phyloP scores from a whole-genome alignment of 2,113 vertebrate genomes.

The Chrysochloris asiatica region DNA sequence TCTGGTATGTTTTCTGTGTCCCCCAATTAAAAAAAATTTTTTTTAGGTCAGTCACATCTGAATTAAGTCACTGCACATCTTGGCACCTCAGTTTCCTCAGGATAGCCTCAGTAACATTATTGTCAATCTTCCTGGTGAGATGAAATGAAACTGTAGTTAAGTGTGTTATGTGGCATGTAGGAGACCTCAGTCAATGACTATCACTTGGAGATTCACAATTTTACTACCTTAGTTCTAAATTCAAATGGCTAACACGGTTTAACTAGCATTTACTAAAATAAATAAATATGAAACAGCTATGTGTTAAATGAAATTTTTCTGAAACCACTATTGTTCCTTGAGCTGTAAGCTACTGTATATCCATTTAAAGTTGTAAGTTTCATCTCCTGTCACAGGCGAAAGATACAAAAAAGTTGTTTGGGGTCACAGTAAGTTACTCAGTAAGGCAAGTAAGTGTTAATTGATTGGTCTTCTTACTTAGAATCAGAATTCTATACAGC shows the following conservation, averaged over 20 bases:
- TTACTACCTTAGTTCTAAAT: background rate
- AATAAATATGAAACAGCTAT: background rate
- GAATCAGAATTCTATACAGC: constrained; percentile 49
- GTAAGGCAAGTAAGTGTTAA: constrained; percentile 49
- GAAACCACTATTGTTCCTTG: background rate
- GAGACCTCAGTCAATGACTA: background rate
- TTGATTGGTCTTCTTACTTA: constrained; percentile 34
- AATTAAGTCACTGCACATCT: background rate
- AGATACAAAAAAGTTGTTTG: constrained; percentile 66
- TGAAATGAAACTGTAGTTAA: background rate
- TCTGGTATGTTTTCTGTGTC: background rate
- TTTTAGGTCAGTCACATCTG: background rate
- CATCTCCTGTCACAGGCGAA: background rate
- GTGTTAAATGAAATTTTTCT: background rate
- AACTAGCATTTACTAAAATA: constrained; percentile 8
- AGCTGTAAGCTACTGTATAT: background rate
- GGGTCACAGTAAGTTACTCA: constrained; percentile 60
- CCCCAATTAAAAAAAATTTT: background rate
- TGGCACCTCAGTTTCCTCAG: background rate
- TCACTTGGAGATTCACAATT: constrained; percentile 47
- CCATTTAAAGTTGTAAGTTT: constrained; percentile 20
- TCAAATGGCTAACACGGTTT: background rate
- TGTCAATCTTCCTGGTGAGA: background rate
- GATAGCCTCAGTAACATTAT: background rate
- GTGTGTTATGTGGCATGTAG: background rate